Evolutionary conservation across 2,113 vertebrate genomes (phyloP).

Genomic region (Grantiella picta): DNA sequence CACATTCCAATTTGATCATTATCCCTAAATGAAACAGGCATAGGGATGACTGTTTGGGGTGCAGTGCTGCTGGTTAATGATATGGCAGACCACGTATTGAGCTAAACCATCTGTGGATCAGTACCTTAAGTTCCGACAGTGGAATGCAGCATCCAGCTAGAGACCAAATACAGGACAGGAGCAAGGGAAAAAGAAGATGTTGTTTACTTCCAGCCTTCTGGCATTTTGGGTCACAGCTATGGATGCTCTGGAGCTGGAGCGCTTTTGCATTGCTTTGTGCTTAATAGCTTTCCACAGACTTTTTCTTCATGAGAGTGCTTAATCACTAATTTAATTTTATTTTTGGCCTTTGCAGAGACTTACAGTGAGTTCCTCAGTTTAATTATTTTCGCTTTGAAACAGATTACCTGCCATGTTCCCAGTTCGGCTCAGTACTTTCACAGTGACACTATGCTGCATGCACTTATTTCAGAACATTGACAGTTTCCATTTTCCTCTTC

Average conservation of each 20-base stretch:
- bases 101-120: background rate
- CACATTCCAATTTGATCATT: background rate
- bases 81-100: background rate
- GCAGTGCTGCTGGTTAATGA: background rate
- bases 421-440: background rate
- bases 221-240: background rate
- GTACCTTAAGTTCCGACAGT: background rate
- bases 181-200: background rate
- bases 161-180: background rate
- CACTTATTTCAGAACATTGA: background rate
- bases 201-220: background rate
- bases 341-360: background rate
- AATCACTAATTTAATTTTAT: background rate
- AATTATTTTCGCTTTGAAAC: background rate
- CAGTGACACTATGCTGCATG: background rate
- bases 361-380: background rate
- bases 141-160: background rate
- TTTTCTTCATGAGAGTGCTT: background rate
- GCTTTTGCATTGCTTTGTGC: background rate
- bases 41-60: too few relatives aligned
- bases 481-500: background rate
- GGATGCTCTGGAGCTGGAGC: background rate
- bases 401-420: background rate
- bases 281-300: background rate
- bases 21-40: background rate